Conservation (phyloP, 2,797 vertebrate species). For the Loris lydekkerianus region DNA sequence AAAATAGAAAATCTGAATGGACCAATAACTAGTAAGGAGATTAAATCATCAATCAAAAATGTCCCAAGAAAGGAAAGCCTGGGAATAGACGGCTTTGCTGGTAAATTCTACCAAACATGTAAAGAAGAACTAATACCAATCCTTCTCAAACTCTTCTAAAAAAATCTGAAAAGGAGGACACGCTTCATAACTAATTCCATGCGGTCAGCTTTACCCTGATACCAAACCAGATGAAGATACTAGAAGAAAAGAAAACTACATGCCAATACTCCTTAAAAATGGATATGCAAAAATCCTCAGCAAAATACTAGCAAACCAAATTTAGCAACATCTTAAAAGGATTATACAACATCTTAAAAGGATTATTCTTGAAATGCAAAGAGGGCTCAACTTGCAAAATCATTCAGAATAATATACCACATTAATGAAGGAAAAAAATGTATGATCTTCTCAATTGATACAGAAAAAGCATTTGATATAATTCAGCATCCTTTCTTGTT, state of each 20-base stretch:
- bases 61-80: background rate
- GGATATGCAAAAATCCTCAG: background rate
- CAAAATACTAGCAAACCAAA: background rate
- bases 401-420: background rate
- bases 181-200: background rate
- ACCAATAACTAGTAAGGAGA: background rate
- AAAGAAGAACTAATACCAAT: background rate
- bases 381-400: background rate
- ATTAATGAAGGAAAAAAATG: background rate
- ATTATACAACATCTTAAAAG: background rate
- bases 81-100: background rate
- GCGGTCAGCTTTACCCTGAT: background rate
- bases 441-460: background rate
- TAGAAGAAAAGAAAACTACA: background rate
- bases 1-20: background rate
- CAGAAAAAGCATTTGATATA: slow-evolving; percentile 3
- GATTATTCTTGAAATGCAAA: background rate
- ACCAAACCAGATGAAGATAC: background rate
- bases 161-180: background rate
- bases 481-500: background rate
- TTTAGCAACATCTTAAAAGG: background rate
- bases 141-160: background rate
- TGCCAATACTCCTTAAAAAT: background rate
- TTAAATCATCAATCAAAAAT: background rate
- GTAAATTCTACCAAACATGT: background rate